Base-by-base conservation (phyloP, 2,797 vertebrate species). In the Gouania willdenowi region DNA sequence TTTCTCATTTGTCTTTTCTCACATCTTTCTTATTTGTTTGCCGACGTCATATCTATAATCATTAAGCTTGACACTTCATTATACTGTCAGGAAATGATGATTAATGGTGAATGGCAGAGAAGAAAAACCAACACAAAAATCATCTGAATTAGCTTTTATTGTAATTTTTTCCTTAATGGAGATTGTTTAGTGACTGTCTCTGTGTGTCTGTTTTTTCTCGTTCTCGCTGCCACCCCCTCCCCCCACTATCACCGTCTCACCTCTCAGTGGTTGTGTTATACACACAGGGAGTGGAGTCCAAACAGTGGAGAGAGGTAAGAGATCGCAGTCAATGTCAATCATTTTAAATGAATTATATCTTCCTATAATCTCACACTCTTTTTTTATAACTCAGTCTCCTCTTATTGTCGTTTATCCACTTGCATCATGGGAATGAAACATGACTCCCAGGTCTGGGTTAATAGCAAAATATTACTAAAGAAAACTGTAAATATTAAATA, bases 261-360 rank as follows among this genome's bases (percentile, higher is more conserved):
- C n/a, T 44, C 63, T 8, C 86, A 98, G 95, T 98, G 58, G 93
- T 95, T 5, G 92, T 97, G 68, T 85, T 98, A 68, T 98, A 97
- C 71, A 94, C 90, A 17, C 94, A 98, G 80, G 91, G 90, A 5
- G 89, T 89, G 24, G 94, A 95, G 78, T 89, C 84, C 68, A 91
- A 94, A 67, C 94, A 97, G 57, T 98, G 95, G 95, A 74, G 89
- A 66, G 95, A 98, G 95, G 95, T 96, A 90, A 87, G 93, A 56
- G 12, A 66, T 36, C 58, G 27, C 64, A 37, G 37, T 52, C 47
- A 54, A 38, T 77, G 75, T 25, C 71, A 71, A 62, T 84, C 77
- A 81, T 70, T 60, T n/a, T n/a, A n/a, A n/a, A n/a, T n/a, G n/a
- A n/a, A n/a, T n/a, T n/a, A n/a, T n/a, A n/a, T n/a, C n/a, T n/a